Conservation (phyloP, 2,797 vertebrate species). For the Potorous gilbertii region DNA sequence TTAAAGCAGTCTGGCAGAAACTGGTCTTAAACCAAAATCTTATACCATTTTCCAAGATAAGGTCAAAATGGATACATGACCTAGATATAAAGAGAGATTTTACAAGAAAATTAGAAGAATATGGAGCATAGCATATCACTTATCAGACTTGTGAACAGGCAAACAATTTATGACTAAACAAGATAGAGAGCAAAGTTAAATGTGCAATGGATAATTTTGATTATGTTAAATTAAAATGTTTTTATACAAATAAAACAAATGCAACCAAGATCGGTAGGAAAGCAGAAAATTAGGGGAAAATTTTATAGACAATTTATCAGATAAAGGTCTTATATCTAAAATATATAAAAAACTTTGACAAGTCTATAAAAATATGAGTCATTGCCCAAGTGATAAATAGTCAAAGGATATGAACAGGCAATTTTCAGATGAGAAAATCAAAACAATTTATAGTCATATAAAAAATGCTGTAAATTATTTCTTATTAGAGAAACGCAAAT, state of each 20-base stretch:
- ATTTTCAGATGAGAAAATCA: neutral
- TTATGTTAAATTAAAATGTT: neutral
- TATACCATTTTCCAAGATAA: too few relatives aligned
- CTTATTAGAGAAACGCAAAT: neutral
- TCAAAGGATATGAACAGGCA: neutral
- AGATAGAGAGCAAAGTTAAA: neutral
- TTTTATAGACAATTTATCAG: neutral
- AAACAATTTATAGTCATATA: neutral
- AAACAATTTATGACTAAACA: neutral
- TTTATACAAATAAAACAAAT: neutral
- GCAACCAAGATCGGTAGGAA: neutral
- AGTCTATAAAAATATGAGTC: neutral
- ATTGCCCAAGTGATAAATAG: neutral
- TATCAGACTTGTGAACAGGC: neutral
- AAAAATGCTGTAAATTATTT: neutral
- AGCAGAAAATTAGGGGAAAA: neutral
- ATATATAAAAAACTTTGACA: neutral
- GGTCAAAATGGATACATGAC: too few relatives aligned
- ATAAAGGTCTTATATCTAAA: neutral
- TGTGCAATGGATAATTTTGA: neutral
- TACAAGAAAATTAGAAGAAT: neutral
- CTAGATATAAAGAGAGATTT: neutral
- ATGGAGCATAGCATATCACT: neutral
- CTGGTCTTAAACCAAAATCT: too few relatives aligned
- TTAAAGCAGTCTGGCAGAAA: too few relatives aligned